Evolutionary conservation across 2,888 invertebrate genomes (phyloP).

Genomic region (Trachelus troglodyta): DNA sequence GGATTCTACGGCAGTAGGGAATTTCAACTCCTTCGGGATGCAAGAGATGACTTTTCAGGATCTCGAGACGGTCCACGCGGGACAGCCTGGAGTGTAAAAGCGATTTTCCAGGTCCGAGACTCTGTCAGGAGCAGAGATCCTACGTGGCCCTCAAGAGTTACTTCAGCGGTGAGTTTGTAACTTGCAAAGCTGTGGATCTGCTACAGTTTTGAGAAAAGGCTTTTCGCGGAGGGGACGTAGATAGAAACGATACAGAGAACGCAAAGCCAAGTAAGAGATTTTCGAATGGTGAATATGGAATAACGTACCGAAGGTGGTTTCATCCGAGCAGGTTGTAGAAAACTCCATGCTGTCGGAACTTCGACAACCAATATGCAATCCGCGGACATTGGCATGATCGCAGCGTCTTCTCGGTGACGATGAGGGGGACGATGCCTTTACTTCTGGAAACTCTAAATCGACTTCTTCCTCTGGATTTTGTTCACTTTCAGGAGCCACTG

Average conservation of each 20-base stretch:
- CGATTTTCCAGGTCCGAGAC: background rate
- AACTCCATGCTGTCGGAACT: conserved; percentile 60
- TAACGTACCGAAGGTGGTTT: conserved; percentile 52
- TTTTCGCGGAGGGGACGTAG: background rate
- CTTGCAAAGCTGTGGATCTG: background rate
- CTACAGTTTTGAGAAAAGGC: background rate
- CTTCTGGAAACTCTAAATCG: conserved; percentile 49
- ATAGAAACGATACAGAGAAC: background rate
- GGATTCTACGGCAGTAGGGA: background rate
- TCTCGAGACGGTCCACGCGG: background rate
- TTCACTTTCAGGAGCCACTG: conserved; percentile 28
- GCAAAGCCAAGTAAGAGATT: background rate
- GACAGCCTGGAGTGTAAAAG: background rate
- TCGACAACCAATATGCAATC: conserved; percentile 59
- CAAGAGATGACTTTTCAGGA: background rate
- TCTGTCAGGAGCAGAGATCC: background rate
- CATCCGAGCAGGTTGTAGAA: conserved; percentile 57
- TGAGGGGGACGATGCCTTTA: conserved; percentile 46
- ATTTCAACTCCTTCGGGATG: background rate
- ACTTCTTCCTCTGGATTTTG: conserved; percentile 38
- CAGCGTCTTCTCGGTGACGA: conserved; percentile 44
- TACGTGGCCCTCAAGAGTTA: background rate
- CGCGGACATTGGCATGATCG: conserved; percentile 49
- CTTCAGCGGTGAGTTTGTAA: background rate
- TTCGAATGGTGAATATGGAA: background rate